Conservation (phyloP, 2,113 vertebrate species). For the Chamaetylas fuelleborni region DNA sequence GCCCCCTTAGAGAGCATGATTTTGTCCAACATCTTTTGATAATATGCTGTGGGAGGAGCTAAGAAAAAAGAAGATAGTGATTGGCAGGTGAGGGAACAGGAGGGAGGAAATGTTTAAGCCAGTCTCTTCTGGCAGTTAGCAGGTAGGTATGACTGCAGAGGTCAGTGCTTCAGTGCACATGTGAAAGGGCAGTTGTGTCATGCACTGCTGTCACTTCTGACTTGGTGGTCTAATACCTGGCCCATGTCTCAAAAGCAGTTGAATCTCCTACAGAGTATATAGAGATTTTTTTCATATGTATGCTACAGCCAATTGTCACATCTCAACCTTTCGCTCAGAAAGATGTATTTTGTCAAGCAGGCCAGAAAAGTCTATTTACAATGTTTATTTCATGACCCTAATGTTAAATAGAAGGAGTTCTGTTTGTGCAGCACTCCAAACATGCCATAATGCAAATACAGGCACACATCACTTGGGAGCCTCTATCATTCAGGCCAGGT, state of each 20-base stretch:
- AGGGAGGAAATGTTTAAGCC: background rate
- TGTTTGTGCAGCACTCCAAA: background rate
- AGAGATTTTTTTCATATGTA: background rate
- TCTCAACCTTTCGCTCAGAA: background rate
- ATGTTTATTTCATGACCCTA: background rate
- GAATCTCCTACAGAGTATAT: background rate
- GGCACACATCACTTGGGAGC: fast-evolving
- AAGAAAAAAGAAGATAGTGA: background rate
- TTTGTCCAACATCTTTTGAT: background rate
- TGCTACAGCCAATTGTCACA: fast-evolving
- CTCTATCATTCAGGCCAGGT: background rate
- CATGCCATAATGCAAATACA: background rate
- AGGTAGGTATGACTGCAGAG: background rate
- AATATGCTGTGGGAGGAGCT: background rate
- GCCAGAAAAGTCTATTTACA: background rate
- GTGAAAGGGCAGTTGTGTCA: background rate
- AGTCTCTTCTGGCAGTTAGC: background rate
- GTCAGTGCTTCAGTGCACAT: background rate
- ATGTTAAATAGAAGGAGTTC: background rate
- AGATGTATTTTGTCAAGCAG: background rate
- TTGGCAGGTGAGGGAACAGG: fast-evolving
- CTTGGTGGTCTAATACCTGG: background rate
- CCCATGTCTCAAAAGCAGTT: background rate
- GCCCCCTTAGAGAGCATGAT: background rate
- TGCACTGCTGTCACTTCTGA: background rate